Evolutionary conservation across 37 sponge, comb jelly and placozoan genomes (phyloP), one percentile per base, ranked within the genome.

Genomic region (Lycopodina hypogea): DNA sequence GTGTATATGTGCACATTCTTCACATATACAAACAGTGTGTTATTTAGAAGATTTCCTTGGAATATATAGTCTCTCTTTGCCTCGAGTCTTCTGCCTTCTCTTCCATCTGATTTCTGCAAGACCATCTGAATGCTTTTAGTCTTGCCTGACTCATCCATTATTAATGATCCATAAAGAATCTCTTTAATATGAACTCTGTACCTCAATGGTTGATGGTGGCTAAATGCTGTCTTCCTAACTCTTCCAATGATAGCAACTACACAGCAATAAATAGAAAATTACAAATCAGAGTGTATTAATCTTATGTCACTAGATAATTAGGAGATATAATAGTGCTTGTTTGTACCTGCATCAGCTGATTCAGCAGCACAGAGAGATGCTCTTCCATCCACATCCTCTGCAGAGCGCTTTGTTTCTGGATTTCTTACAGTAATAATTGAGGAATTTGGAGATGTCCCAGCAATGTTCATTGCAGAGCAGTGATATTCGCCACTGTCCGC

Each of bases 161-260:
- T 45, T 45, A 9, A 45, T 45, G 48, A 45, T 4, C 48, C 48
- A 45, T 45, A 9, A 9, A 45, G 48, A 9, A 45, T 9, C 48
- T 9, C 8, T 45, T 45, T 45, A 12, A 45, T 45, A 9, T 45
- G 9, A 9, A 45, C 48, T 45, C 9, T 45, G 48, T 45, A 45
- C 8, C 48, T 45, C 48, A 12, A 12, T 45, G 9, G 4, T 45
- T 12, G 9, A 9, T 45, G 8, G 48, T 12, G 48, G 48, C 48
- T 45, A 45, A 4, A 12, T 4, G 48, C 8, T 17, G n/a, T 28
- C 40, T 34, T 64, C 23, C 51, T 64, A 18, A 78, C 67, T 48
- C 67, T n/a, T 14, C 78, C 78, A 23, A 78, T 52, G 30, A 78
- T 17, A 26, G 78, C 65, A 51, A 78, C 78, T 78, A 67, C 51